phyloP scores from a whole-genome alignment of 2,888 invertebrate genomes.

The Eupithecia centaureata region DNA sequence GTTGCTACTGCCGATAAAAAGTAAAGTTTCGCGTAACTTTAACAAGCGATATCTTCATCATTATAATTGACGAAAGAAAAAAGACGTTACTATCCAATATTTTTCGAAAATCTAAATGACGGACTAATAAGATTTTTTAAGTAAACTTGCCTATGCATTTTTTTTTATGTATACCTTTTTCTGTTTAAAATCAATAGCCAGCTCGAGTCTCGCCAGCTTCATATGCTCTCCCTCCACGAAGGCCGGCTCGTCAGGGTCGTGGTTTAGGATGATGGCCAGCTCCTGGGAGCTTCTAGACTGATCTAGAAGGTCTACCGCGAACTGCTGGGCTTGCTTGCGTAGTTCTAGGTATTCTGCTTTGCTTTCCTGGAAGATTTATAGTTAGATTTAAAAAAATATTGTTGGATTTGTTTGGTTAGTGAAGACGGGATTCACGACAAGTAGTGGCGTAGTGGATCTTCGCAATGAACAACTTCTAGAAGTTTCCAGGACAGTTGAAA shows the following conservation, averaged over 20 bases:
- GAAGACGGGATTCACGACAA: no score
- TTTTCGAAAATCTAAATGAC: no score
- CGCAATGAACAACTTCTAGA: conserved; percentile 92
- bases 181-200: conserved; percentile 97
- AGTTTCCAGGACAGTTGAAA: conserved; percentile 98
- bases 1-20: no score
- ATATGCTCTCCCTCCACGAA: conserved; percentile 92
- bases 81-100: no score
- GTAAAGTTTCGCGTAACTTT: no score
- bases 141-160: no score
- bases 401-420: no score
- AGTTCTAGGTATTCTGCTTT: conserved; percentile 94
- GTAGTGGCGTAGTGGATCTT: not conserved
- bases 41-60: no score
- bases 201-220: conserved; percentile 92
- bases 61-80: no score
- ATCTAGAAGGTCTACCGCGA: conserved; percentile 95
- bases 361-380: conserved; percentile 86
- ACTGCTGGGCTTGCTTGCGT: conserved; percentile 93
- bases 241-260: conserved; percentile 90
- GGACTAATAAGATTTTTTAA: no score
- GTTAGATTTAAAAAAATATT: no score
- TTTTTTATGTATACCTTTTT: conserved; percentile 88
- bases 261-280: conserved; percentile 96
- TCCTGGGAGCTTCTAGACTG: conserved; percentile 97